phyloP scores from a whole-genome alignment of 2,888 invertebrate species.

The Frankliniella intonsa region DNA sequence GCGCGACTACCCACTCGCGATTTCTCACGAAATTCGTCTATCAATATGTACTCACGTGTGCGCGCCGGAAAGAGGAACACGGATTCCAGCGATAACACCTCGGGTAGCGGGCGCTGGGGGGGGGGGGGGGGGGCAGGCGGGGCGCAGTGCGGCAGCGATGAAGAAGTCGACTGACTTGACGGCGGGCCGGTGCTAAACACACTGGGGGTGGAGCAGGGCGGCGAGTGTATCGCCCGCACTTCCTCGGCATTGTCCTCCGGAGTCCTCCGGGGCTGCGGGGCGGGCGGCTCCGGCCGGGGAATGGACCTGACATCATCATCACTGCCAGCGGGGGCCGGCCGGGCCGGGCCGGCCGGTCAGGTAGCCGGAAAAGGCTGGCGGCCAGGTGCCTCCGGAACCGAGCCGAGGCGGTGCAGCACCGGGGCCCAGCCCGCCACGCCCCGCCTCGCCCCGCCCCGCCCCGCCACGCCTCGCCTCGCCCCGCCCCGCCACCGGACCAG shows the following conservation, averaged over 20 bases:
- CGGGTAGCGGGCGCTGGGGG: no score
- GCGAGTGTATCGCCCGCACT: conserved; percentile 17
- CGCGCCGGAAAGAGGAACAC: no score
- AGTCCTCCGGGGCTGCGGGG: background rate
- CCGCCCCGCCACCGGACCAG: background rate
- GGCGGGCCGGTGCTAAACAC: background rate
- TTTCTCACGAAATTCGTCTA: no score
- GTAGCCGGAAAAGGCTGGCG: background rate
- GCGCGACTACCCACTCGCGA: no score
- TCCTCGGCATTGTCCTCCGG: conserved; percentile 4
- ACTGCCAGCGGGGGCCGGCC: background rate
- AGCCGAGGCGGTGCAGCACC: background rate
- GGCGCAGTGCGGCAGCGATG: background rate
- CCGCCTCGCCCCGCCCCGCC: background rate
- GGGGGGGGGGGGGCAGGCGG: background rate
- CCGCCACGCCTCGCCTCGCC: background rate
- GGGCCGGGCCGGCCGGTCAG: background rate
- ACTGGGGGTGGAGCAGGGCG: background rate
- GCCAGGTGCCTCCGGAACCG: background rate
- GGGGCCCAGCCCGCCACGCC: background rate
- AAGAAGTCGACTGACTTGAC: background rate
- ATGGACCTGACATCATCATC: conserved; percentile 3
- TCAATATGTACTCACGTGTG: no score
- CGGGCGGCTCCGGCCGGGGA: background rate
- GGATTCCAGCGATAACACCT: no score